These are phyloP conservation scores for Streptopelia turtur DNA, from an alignment of 2,797 vertebrate genomes.

Conservation along the genomic window DNA sequence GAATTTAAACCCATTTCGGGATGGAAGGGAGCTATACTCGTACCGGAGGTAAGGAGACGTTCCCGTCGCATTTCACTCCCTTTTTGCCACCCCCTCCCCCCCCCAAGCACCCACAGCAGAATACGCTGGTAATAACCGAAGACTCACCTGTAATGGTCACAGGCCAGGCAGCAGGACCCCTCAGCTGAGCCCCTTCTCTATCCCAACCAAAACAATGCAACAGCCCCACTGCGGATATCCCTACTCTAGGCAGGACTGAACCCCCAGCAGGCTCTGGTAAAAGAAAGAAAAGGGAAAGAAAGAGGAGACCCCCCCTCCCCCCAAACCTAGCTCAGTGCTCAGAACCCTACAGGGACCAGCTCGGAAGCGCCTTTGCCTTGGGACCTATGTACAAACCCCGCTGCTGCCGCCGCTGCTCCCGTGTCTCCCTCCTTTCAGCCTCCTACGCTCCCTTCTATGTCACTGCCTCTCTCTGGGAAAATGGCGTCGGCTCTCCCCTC, in stretches of 20 bases:
- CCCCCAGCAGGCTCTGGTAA: neutral
- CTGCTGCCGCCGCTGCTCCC: slow-evolving; percentile 60
- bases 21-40: neutral
- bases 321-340: neutral
- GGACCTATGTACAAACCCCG: slow-evolving; percentile 69
- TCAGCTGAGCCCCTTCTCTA: slow-evolving; percentile 81
- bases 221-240: slow-evolving; percentile 87
- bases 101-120: slow-evolving; percentile 25
- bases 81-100: neutral
- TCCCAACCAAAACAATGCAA: slow-evolving; percentile 90
- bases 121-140: neutral
- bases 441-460: slow-evolving; percentile 82
- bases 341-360: slow-evolving; percentile 33
- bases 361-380: slow-evolving; percentile 33
- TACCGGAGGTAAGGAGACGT: neutral
- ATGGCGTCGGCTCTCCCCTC: slow-evolving; percentile 91
- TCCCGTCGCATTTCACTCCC: neutral
- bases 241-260: slow-evolving; percentile 61
- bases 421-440: slow-evolving; percentile 76
- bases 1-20: neutral
- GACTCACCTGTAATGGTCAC: slow-evolving; percentile 94
- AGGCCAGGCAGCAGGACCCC: slow-evolving; percentile 80
- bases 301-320: slow-evolving; percentile 57
- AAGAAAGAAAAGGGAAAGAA: slow-evolving; percentile 16
- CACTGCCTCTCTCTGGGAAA: slow-evolving; percentile 97